Evolutionary conservation across 2,113 vertebrate species (phyloP).

Genomic region (Rhinoderma darwinii): DNA sequence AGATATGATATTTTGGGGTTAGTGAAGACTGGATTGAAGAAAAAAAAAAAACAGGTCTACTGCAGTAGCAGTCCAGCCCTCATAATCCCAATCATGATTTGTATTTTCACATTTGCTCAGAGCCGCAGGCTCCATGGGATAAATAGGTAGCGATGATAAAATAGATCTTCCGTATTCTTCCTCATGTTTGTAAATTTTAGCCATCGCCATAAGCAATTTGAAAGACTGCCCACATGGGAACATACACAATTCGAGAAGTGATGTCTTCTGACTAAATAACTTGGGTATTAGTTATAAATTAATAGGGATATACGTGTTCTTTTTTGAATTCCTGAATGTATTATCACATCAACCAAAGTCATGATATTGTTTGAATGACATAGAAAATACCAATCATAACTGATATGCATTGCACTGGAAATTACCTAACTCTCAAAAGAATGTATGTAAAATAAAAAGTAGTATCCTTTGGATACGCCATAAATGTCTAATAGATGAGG

Average conservation of each 20-base stretch:
- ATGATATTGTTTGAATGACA: neutral
- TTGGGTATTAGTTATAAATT: constrained; percentile 1
- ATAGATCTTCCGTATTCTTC: neutral
- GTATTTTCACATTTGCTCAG: neutral
- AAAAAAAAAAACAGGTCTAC: neutral
- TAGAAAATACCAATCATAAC: neutral
- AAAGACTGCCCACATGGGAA: neutral
- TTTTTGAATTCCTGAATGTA: neutral
- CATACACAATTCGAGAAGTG: neutral
- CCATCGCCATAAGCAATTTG: neutral
- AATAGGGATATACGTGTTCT: neutral
- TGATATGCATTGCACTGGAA: neutral
- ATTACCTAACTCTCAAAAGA: neutral
- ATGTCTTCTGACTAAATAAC: neutral
- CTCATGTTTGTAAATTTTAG: neutral
- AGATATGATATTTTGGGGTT: too few species aligned
- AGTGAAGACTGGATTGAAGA: too few species aligned
- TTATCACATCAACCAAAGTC: neutral
- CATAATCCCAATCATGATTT: neutral
- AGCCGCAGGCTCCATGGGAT: neutral
- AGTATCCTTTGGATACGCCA: neutral
- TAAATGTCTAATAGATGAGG: too few species aligned
- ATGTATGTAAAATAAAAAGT: neutral
- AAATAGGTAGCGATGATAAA: neutral
- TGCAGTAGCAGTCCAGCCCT: neutral